Evolutionary conservation across 2,888 invertebrate species (phyloP).

Genomic region (Pollenia griseotomentosa): DNA sequence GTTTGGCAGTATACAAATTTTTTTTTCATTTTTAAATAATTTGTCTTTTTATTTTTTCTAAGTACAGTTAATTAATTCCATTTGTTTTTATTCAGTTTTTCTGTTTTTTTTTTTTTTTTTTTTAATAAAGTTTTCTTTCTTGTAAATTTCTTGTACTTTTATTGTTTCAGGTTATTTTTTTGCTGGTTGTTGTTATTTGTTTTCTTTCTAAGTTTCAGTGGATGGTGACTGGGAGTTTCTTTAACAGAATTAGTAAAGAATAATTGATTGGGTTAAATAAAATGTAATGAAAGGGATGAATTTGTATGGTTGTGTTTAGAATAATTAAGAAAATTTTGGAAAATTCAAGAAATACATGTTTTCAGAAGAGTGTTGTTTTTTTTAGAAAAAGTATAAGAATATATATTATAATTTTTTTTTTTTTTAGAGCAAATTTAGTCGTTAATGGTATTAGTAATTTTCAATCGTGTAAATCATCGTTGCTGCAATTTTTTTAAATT

Average conservation of each 20-base stretch:
- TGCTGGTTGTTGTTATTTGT: neutral
- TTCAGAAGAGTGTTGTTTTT: too few relatives aligned
- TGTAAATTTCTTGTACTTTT: conserved; percentile 46
- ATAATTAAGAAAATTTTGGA: conserved; percentile 1
- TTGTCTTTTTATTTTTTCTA: conserved; percentile 14
- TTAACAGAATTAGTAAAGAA: conserved; percentile 22
- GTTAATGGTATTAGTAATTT: too few relatives aligned
- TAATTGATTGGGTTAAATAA: conserved; percentile 40
- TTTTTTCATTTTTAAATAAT: neutral
- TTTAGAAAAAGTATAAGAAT: too few relatives aligned
- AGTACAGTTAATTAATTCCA: conserved; percentile 70
- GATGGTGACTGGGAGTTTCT: neutral
- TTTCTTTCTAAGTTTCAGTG: neutral
- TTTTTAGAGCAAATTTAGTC: too few relatives aligned
- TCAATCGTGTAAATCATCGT: too few relatives aligned
- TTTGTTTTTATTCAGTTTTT: conserved; percentile 46
- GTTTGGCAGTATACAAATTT: neutral
- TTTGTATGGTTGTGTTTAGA: neutral
- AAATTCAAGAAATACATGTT: neutral
- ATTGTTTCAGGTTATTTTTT: conserved; percentile 17
- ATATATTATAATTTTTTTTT: too few relatives aligned
- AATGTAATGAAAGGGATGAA: neutral
- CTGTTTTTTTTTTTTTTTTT: neutral
- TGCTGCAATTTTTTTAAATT: too few relatives aligned
- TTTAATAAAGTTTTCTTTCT: conserved; percentile 58